Base-by-base conservation (phyloP, 1,140 invertebrate genomes). In the Leucophenga varia region DNA sequence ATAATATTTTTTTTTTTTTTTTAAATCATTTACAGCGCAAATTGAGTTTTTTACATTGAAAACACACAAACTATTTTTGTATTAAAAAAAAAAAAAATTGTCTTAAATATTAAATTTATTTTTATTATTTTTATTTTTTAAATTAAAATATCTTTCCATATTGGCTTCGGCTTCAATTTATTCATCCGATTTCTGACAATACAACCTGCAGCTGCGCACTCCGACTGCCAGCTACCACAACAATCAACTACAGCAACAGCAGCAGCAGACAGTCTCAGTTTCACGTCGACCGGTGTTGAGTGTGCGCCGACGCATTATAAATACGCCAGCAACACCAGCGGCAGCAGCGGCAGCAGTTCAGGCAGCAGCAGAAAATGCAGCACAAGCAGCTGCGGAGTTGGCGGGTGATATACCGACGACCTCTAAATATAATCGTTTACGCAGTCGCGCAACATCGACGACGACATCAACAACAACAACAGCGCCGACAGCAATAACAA, bases 261-360 rank as follows among this genome's bases (percentile, higher is more conserved):
- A 6, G 17, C 30, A 10, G 13, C 43, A 8, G 28, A 12, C 28
- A 30, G 28, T 30, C 28, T 7, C 12, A 32, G 64, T 54, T 28
- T 61, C 68, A 30, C 68, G 64, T 18, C 61, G 69, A 20, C 69
- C 69, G 17, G 59, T 69, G 49, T 25, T 72, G 36, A 72, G 69
- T 22, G 69, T 72, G 43, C 69, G 69, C 53, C 58, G 61, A 28
- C 69, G 69, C 40, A 57, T 69, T 54, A 69, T 72, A 36, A 72
- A 72, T 44, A 42, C 57, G 19, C 59, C 68, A 14, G 48, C 51
- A 20, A 35, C 52, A 42, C 50, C 48, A 18, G 32, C 39, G 30
- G 47, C 49, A 32, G 45, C 46, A 5, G 18, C 48, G n/a, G 36
- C 51, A 3, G 30, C 49, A 14, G 6, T 14, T 4, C 6, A 6